Evolutionary conservation across 2,888 invertebrate genomes (phyloP), one percentile per base, ranked within the genome.

Genomic region (Ectemnius continuus): DNA sequence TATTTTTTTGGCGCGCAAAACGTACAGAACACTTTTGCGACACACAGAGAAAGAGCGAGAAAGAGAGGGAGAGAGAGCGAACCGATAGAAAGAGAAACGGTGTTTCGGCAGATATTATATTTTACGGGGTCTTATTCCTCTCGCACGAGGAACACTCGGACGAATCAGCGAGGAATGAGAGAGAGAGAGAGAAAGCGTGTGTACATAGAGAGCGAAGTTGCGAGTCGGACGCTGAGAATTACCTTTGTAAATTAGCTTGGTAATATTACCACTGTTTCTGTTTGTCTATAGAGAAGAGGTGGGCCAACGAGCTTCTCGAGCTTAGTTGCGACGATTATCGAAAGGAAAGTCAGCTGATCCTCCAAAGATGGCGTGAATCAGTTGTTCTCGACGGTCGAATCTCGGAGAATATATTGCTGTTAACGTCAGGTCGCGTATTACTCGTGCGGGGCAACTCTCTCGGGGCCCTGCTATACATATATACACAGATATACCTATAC

Each of bases 191-290:
- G 52, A 13, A 13, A 52, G 14, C 1, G 8, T 6, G 16, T 52
- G 52, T 52, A 52, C 14, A 52, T 52, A 52, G 16, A 64, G 47
- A 26, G 64, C 57, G 70, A 58, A 73, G 36, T 68, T 26, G 70
- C 65, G 75, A 78, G 62, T 61, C 67, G 73, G 68, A 60, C 62
- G 66, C 75, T 61, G 63, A 75, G 62, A 73, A 73, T 71, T 45
- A 79, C 74, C 81, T 82, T 82, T 81, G 78, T 82, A 82, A 81
- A 82, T 81, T 82, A 81, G 79, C 81, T 76, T 79, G 75, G 78
- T 75, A 52, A 78, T 70, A 65, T 73, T 78, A 36, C 70, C 67
- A 62, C 52, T 57, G 61, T 65, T 67, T 58, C 20, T 59, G 60
- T 69, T 75, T 46, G 59, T 52, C 52, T 52, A 16, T 52, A 52